Base-by-base conservation (phyloP, 2,113 vertebrate genomes). In the Galemys pyrenaicus region DNA sequence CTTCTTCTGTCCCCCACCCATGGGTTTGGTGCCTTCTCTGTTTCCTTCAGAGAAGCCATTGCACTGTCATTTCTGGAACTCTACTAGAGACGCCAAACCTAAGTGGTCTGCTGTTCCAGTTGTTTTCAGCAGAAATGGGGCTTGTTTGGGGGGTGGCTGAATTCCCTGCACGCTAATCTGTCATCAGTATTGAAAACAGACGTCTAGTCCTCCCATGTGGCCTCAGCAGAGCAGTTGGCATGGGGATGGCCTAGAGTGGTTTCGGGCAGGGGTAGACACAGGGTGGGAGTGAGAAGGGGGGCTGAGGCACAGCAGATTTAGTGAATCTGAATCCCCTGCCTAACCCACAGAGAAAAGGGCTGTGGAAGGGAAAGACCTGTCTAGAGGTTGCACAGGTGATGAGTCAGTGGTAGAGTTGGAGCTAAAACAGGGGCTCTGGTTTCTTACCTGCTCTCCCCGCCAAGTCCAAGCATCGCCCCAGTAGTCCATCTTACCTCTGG, bases 151-250 rank as follows among this genome's bases (percentile, higher is more conserved):
- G 78, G 73, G 87, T 93, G 94, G 77, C 80, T 97, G 84, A 92
- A 95, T 97, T 96, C 84, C 96, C 94, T 5, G 2, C 92, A 90
- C 24, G 28, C 95, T 97, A 95, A 95, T 97, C 96, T 97, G 95
- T 97, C 96, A 95, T 95, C 93, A 3, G 24, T 96, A 97, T 97
- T 96, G 95, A 94, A 97, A 96, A 91, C 94, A 97, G 96, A 96
- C 64, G 0, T 92, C 82, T 94, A 73, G 20, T 96, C 95, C 92
- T 94, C 78, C 77, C 41, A 26, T 5, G 3, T 92, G 95, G 94
- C 95, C 97, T 96, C 94, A 95, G 95, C 95, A 87, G 92, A 94
- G 71, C 54, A 84, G 35, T 30, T 93, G 95, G 92, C 95, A 67
- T 64, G 39, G n/a, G 46, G 77, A 94, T 87, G 35, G 94, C 86